A percentile compares a stretch with the other conserved stretches of the same genome.
Evolutionary conservation across 1,140 invertebrate species (phyloP).

Genomic region (Drosophila pachea): DNA sequence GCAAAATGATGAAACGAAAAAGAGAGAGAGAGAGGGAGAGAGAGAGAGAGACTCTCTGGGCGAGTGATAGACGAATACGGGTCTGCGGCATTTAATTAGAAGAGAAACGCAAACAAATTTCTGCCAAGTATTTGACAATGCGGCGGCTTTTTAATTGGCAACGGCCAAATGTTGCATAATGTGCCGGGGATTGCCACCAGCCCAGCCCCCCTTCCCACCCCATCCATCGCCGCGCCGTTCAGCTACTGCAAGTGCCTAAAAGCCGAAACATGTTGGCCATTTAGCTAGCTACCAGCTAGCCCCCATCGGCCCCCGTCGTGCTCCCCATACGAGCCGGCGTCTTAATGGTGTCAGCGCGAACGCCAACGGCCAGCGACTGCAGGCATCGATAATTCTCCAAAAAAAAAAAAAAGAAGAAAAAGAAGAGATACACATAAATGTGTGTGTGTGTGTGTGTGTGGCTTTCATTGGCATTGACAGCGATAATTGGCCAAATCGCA

Average conservation of each 20-base stretch:
- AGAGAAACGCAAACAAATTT: slow-evolving; percentile 23
- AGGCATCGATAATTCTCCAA: slow-evolving; percentile 27
- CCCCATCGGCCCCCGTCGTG: no score
- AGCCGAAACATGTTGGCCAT: slow-evolving; percentile 30
- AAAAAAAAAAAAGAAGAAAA: no score
- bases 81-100: slow-evolving; percentile 39
- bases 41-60: neutral
- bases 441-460: no score
- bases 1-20: neutral
- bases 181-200: slow-evolving; percentile 25
- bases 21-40: no score
- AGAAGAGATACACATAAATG: no score
- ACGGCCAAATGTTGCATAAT: slow-evolving; percentile 40
- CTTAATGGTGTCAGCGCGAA: slow-evolving; percentile 59
- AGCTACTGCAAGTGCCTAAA: slow-evolving; percentile 19
- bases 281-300: no score
- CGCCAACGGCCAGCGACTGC: slow-evolving; percentile 24
- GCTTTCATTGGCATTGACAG: slow-evolving; percentile 66
- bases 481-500: slow-evolving; percentile 51
- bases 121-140: slow-evolving; percentile 52
- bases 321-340: neutral
- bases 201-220: no score
- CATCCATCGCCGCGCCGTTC: no score
- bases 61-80: neutral
- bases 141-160: slow-evolving; percentile 54